Base-by-base conservation (phyloP, 1,140 invertebrate species). In the Aricia agestis region DNA sequence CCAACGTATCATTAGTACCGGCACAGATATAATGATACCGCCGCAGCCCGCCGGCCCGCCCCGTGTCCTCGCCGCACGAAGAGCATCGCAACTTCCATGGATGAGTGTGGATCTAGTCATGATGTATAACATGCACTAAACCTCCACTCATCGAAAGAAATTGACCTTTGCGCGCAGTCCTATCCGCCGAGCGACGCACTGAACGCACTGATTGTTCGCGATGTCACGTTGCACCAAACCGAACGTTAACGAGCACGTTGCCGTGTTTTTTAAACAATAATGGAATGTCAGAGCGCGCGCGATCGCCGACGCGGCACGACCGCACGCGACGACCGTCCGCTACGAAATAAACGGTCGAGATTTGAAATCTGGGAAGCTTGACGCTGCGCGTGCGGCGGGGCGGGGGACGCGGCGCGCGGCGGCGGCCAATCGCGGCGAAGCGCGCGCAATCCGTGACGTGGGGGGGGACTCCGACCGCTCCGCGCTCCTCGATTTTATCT, bases 71-170 rank as follows among this genome's bases (percentile, higher is more conserved):
- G 72, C 72, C 71, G 72, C 72, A 68, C 76, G 90, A 78, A 73
- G 87, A 86, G 78, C 81, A 84, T 82, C 85, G 88, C 90, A 90
- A 90, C 90, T 92, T 91, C 90, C 85, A 86, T 92, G 90, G 92
- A 92, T 92, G 90, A 92, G 92, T 92, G 92, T 92, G 92, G 92
- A 92, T 92, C 92, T 92, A 92, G 92, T 92, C 92, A 92, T 92
- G 92, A 86, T 89, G 80, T 82, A 81, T 83, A 81, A 92, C 92
- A 92, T 92, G 92, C 92, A 92, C 92, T 91, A 92, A 90, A 92
- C 89, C 90, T 90, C 86, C 92, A 92, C 92, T 89, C 92, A 92
- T 90, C 92, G 90, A 92, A 91, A 91, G 90, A 92, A 91, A 90
- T 92, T 91, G 90, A 89, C 84, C 74, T 84, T 83, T 78, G 76